Base-by-base conservation (phyloP, 2,113 vertebrate genomes). In the Callospermophilus lateralis region DNA sequence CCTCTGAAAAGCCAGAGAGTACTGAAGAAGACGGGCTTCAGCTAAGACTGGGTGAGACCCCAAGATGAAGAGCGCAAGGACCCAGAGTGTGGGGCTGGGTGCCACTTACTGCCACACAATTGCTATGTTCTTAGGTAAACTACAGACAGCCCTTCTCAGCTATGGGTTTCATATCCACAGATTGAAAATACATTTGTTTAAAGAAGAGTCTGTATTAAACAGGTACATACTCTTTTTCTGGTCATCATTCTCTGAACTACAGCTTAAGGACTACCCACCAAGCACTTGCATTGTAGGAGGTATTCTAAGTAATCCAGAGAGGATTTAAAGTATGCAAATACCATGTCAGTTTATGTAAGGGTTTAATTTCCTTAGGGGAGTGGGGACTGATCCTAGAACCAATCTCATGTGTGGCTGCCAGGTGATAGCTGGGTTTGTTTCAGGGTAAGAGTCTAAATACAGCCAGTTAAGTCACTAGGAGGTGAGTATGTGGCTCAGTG, bases 1-100 rank as follows among this genome's bases (percentile, higher is more conserved):
- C 39, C 4, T 24, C 53, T 2, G 8, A 80, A 73, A 81, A 30
- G 10, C 68, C 68, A 67, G 77, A 81, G 65, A 24, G 55, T 45
- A 24, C 11, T 39, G 45, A 53, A 30, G 15, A 77, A 6, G 3
- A 45, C n/a, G 7, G 37, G 8, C 37, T 65, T 90, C 73, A 51
- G 39, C 0, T 16, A 72, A 39, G 8, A 48, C 37, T 2, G 0
- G 32, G 9, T 0, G 5, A 34, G 8, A 32, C 37, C 11, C 61
- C 12, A 61, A 8, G 32, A 61, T 20, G 77, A 72, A 32, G 51
- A 26, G 15, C 26, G 90, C 51, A 32, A n/a, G 39, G 26, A 45
- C 48, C 0, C 5, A 51, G 4, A 68, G 32, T 63, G 28, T 37
- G 37, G 48, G 26, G 34, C 24, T 6, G 5, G 15, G 32, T 68